These are phyloP conservation scores for Sebastes fasciatus DNA, from an alignment of 2,113 vertebrate genomes.

Conservation along the genomic window DNA sequence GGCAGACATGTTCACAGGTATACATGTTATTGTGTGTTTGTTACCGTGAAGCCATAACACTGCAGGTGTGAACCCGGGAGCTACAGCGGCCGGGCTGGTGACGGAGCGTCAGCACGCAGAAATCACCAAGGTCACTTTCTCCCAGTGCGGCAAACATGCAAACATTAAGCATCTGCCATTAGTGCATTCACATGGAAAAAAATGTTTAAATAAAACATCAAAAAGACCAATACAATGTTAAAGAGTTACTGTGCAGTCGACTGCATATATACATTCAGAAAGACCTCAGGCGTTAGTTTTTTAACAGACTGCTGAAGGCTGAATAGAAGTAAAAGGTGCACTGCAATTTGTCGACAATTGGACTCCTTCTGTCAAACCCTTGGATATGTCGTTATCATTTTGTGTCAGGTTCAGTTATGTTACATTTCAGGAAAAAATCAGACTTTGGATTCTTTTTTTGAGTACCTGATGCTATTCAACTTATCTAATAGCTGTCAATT, in stretches of 20 bases:
- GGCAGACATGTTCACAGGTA: conserved; percentile 28
- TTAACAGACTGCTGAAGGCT: not conserved
- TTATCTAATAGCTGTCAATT: too few species aligned
- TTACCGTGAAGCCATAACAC: not conserved
- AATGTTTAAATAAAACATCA: not conserved
- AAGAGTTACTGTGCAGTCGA: not conserved
- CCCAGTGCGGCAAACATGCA: not conserved
- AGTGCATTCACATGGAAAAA: not conserved
- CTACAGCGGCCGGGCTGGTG: not conserved
- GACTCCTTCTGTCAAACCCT: too few species aligned
- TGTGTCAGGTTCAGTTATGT: too few species aligned
- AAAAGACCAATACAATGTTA: not conserved
- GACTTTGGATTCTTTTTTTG: too few species aligned
- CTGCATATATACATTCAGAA: not conserved
- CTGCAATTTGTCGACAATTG: too few species aligned
- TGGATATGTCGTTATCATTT: too few species aligned
- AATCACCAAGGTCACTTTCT: not conserved
- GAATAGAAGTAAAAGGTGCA: too few species aligned
- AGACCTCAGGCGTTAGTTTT: too few species aligned
- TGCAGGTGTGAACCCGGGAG: conserved; percentile 25
- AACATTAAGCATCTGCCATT: not conserved
- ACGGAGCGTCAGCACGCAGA: not conserved
- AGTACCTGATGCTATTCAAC: too few species aligned
- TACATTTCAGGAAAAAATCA: too few species aligned
- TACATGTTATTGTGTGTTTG: not conserved